Evolutionary conservation across 2,113 vertebrate species (phyloP).

Genomic region (Nyctereutes procyonoides): DNA sequence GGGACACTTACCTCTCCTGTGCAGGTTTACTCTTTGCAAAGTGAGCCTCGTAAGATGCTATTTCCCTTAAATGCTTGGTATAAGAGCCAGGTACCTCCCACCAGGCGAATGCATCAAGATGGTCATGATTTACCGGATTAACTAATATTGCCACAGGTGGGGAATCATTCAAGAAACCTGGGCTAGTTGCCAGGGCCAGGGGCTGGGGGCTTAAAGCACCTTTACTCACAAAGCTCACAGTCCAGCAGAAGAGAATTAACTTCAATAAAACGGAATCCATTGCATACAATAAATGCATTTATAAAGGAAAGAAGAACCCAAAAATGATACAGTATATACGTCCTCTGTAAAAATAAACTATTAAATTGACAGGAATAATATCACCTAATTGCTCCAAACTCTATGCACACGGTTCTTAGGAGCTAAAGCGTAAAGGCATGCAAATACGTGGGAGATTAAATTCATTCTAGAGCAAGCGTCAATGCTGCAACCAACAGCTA

Average conservation of each 20-base stretch:
- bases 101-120: background rate
- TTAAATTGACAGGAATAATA: background rate
- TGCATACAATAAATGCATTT: background rate
- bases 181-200: background rate
- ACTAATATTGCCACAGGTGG: background rate
- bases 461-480: background rate
- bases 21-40: background rate
- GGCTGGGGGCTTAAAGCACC: too few relatives aligned
- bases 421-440: background rate
- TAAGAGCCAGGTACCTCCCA: background rate
- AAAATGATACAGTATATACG: background rate
- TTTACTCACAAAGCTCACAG: background rate
- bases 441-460: background rate
- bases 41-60: background rate
- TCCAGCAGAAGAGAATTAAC: background rate
- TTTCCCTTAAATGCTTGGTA: background rate
- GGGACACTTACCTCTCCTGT: background rate
- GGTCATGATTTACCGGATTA: background rate
- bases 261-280: background rate
- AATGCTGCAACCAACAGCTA: background rate
- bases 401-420: background rate
- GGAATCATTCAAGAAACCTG: background rate
- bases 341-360: background rate
- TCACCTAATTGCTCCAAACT: background rate
- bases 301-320: background rate